Percentiles rank a stretch among this genome's conserved stretches.
phyloP scores from a whole-genome alignment of 2,888 invertebrate species.

The Piscicola geometra region DNA sequence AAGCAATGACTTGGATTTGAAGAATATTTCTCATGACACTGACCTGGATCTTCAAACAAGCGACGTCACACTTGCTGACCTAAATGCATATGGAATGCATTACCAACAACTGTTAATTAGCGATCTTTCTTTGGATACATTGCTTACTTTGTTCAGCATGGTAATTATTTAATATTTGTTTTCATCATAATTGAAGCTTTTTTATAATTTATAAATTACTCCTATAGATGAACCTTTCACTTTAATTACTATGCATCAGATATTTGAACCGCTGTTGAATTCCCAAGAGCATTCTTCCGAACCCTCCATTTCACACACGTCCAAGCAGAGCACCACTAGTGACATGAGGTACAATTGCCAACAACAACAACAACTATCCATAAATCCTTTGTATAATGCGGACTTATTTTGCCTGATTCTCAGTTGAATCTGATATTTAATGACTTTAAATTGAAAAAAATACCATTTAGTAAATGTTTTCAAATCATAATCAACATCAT shows the following conservation, averaged over 20 bases:
- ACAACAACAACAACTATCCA: neutral
- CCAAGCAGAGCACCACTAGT: neutral
- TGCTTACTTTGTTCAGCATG: neutral
- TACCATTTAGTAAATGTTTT: too few relatives aligned
- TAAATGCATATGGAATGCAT: neutral
- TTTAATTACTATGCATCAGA: neutral
- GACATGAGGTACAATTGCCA: neutral
- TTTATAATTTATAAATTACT: neutral
- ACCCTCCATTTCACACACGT: neutral
- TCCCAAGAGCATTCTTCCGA: slow-evolving; percentile 2
- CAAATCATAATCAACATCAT: too few relatives aligned
- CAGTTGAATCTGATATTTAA: neutral
- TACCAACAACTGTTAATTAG: neutral
- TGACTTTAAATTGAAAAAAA: neutral
- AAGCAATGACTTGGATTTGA: neutral
- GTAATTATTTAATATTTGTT: neutral
- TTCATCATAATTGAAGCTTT: neutral
- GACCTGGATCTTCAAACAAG: neutral
- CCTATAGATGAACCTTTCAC: neutral
- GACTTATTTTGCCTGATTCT: neutral
- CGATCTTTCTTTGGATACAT: neutral
- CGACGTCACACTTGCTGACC: neutral
- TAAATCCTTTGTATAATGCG: neutral
- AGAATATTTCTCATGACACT: neutral
- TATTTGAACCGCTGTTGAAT: neutral